Evolutionary conservation across 2,113 vertebrate species (phyloP), one percentile per base, ranked within the genome.

Genomic region (Ceyx cyanopectus): DNA sequence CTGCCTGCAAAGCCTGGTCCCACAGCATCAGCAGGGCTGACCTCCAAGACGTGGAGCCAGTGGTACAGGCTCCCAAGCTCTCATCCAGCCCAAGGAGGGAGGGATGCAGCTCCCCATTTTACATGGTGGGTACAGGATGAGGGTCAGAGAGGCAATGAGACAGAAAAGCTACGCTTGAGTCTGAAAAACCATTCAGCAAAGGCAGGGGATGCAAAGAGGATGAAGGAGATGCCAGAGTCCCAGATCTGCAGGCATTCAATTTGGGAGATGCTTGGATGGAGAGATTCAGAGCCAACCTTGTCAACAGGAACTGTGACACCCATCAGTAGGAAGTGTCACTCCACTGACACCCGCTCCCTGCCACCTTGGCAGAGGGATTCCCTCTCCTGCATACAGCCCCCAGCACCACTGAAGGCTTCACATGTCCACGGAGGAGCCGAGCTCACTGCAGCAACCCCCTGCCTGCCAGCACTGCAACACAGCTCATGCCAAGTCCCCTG

Each of bases 361-460:
- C 43, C 4, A 2, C 26, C 54, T 27, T 29, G 3, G 2, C 45
- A 32, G 54, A 0, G 37, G 32, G 21, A 22, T 58, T 43, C n/a
- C 60, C 40, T 53, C 45, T 16, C 32, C 2, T 5, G 13, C 18
- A 6, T 6, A 2, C 20, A 67, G 54, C 54, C 78, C 56, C 34
- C 69, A 51, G 24, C 63, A 29, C 18, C 56, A 30, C 16, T 57
- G 19, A 54, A 54, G 29, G 45, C 32, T 87, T 32, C 53, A 6
- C 4, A 0, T 9, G 58, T 40, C 24, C n/a, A 7, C 0, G 3
- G 51, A 48, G 40, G 6, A 48, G 72, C 46, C 56, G 7, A 48
- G 72, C 46, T 73, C 41, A 46, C 78, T 14, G 50, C 65, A 29
- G 80, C 30, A 40, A 16, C 30, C 53, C 43, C 30, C 24, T 14